These are phyloP conservation scores for Misgurnus anguillicaudatus DNA, from an alignment of 2,113 vertebrate species.

Conservation along the genomic window DNA sequence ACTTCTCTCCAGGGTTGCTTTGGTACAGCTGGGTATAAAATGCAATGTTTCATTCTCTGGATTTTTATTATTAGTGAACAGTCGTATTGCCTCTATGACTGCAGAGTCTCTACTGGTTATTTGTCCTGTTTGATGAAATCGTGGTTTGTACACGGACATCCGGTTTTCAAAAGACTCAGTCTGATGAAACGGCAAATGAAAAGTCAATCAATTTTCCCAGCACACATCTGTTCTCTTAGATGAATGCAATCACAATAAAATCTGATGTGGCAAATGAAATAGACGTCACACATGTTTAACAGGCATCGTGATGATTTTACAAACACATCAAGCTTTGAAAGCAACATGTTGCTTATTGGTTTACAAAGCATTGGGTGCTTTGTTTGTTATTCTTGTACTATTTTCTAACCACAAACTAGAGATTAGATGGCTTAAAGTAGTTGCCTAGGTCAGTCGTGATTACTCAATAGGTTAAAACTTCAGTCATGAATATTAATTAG, in stretches of 20 bases:
- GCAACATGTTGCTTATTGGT: neutral
- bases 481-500: neutral
- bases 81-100: neutral
- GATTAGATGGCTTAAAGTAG: neutral
- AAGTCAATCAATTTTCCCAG: neutral
- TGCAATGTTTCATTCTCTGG: neutral
- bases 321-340: neutral
- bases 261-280: neutral
- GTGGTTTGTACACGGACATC: neutral
- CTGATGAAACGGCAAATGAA: neutral
- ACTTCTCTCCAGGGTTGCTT: neutral
- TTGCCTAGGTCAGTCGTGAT: too few species aligned
- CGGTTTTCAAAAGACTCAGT: neutral
- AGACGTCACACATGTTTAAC: neutral
- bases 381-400: neutral
- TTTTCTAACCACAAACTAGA: neutral
- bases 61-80: neutral
- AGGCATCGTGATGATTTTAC: neutral
- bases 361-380: neutral
- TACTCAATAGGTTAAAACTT: too few species aligned
- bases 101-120: conserved; percentile 2
- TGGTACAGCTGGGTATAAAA: neutral
- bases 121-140: neutral
- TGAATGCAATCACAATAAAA: neutral
- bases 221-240: neutral